These are phyloP conservation scores for Hydrozoanthus gracilis DNA, from an alignment of 92 coral and sea anemone species.

Conservation along the genomic window DNA sequence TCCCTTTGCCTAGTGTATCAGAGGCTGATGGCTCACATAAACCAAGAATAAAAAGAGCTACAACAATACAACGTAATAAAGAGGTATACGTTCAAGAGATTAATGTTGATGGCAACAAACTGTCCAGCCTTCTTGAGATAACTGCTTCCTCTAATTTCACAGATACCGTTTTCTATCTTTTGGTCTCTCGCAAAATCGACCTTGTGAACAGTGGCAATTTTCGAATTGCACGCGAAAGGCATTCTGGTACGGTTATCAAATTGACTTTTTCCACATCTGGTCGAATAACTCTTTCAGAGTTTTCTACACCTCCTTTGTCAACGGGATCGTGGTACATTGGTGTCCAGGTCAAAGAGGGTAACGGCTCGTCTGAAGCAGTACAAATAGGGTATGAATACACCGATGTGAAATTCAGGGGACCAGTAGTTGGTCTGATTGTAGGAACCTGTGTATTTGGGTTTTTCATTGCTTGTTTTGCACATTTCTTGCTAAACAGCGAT, in stretches of 20 bases:
- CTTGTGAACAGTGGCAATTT: constrained; percentile 56
- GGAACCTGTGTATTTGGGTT: constrained; percentile 68
- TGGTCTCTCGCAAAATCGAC: constrained; percentile 60
- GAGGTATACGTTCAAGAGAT: too few species aligned
- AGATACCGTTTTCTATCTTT: not conserved
- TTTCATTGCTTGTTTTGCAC: constrained; percentile 74
- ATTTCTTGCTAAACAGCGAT: constrained; percentile 81
- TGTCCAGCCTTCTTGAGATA: constrained; percentile 69
- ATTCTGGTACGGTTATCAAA: constrained; percentile 31
- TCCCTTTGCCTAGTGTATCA: too few species aligned
- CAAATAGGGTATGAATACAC: constrained; percentile 29
- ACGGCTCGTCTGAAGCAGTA: not conserved
- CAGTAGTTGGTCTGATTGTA: constrained; percentile 65
- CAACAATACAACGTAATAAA: too few species aligned
- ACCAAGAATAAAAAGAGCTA: too few species aligned
- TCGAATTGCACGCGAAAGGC: constrained; percentile 42
- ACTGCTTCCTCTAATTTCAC: constrained; percentile 65
- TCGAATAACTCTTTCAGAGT: constrained; percentile 80
- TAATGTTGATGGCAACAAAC: constrained; percentile 39
- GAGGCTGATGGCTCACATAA: too few species aligned
- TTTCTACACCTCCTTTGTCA: constrained; percentile 75
- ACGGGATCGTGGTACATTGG: constrained; percentile 90
- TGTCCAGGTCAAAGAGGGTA: constrained; percentile 48
- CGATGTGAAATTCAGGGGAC: constrained; percentile 36
- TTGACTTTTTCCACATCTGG: constrained; percentile 82